Evolutionary conservation across 1,140 invertebrate genomes (phyloP), one percentile per base, ranked within the genome.

Genomic region (Leptinotarsa texana): DNA sequence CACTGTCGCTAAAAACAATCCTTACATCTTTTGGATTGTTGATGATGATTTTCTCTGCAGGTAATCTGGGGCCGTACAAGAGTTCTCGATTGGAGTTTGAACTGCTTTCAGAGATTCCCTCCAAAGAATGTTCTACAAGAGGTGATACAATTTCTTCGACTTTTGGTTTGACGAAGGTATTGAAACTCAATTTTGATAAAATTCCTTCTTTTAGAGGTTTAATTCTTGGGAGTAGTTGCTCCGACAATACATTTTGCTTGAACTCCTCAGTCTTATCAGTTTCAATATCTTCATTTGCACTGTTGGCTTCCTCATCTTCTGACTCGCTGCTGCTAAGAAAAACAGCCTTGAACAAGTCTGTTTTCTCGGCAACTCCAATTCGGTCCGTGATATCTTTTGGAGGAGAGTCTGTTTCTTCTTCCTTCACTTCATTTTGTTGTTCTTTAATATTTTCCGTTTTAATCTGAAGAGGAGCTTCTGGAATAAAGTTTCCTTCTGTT

Each of bases 321-420:
- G 80, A 80, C 77, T 84, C 83, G 74, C 78, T 79, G 73, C 83
- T 84, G 72, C 83, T 83, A 74, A 84, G 73, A 76, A 85, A 85
- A 13, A 85, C 79, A 1, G 83, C 83, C 80, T 82, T 84, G 69
- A 84, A 84, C 33, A 85, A 76, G 75, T 85, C 83, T 24, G 79
- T 77, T 68, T 84, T 81, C 66, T 83, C 77, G n/a, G 81, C 81
- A 24, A 85, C 75, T 65, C 83, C 78, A 5, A 85, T 76, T 78
- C 77, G 79, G 27, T 83, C 82, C 24, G 83, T 84, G 47, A 83
- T 79, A 78, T 84, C 83, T 77, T 74, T 73, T 18, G 75, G 72
- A n/a, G 18, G 27, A n/a, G 47, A 24, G 17, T 69, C 65, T 61
- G 70, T 51, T 70, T 74, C 57, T 13, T 33, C 24, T 21, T 66